phyloP scores from a whole-genome alignment of 2,797 vertebrate species.

The Australoheros facetus region DNA sequence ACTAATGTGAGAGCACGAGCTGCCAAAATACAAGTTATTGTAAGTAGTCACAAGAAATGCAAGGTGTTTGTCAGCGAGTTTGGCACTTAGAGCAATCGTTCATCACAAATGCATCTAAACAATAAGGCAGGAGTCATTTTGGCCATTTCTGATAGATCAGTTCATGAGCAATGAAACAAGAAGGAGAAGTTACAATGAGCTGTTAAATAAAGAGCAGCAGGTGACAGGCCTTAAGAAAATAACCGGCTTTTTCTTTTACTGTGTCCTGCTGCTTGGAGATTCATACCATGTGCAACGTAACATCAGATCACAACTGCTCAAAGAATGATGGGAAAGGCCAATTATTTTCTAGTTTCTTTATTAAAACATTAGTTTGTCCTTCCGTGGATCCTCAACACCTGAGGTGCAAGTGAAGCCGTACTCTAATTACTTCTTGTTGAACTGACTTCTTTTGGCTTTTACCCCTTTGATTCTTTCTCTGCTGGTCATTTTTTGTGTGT shows the following conservation, averaged over 20 bases:
- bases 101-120: background rate
- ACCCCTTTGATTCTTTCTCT: conserved; percentile 4
- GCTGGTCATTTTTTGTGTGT: background rate
- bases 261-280: background rate
- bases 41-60: background rate
- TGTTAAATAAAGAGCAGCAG: background rate
- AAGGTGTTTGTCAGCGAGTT: background rate
- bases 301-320: background rate
- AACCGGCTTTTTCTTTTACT: background rate
- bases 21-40: conserved; percentile 1
- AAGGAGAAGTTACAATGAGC: background rate
- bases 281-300: background rate
- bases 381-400: background rate
- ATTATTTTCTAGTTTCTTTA: conserved; percentile 6
- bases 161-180: background rate
- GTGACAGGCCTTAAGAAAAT: background rate
- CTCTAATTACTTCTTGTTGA: background rate
- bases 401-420: background rate
- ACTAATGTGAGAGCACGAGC: too few species aligned
- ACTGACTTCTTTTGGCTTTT: background rate
- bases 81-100: background rate
- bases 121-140: background rate
- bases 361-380: conserved; percentile 4
- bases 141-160: background rate
- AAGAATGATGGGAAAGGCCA: background rate